Evolutionary conservation across 2,888 invertebrate genomes (phyloP).

Genomic region (Lasius fuliginosus): DNA sequence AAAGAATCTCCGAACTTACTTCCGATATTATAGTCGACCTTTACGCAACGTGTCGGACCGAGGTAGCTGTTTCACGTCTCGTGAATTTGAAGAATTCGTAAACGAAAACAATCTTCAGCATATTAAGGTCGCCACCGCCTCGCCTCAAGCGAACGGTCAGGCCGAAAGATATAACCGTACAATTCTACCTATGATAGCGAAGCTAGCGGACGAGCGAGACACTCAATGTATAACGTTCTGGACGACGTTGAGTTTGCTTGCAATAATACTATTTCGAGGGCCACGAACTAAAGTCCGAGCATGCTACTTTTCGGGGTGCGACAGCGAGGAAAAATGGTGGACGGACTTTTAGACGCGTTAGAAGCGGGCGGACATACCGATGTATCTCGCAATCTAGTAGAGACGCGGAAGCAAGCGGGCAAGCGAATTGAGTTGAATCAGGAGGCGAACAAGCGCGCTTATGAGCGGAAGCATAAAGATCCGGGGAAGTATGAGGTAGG

Average conservation of each 20-base stretch:
- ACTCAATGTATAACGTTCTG: slow-evolving; percentile 58
- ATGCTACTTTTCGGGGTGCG: too few species aligned
- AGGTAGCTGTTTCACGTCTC: slow-evolving; percentile 77
- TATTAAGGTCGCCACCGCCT: slow-evolving; percentile 74
- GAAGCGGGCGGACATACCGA: slow-evolving; percentile 46
- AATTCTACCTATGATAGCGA: slow-evolving; percentile 47
- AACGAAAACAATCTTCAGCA: slow-evolving; percentile 65
- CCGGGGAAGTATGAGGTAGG: slow-evolving; percentile 58
- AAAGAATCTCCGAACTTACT: slow-evolving; percentile 68
- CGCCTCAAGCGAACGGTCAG: slow-evolving; percentile 79
- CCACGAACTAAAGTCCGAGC: slow-evolving; percentile 76
- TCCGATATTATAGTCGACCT: slow-evolving; percentile 61
- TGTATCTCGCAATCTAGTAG: slow-evolving; percentile 62
- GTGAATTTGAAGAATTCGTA: slow-evolving; percentile 73
- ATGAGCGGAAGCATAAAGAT: slow-evolving; percentile 73
- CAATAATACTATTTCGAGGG: slow-evolving; percentile 71
- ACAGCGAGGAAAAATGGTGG: slow-evolving; percentile 70
- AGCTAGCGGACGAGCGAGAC: slow-evolving; percentile 25
- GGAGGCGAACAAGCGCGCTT: slow-evolving; percentile 67
- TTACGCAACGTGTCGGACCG: not conserved
- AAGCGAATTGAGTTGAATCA: slow-evolving; percentile 70
- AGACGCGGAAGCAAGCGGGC: slow-evolving; percentile 47
- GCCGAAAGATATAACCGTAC: slow-evolving; percentile 66
- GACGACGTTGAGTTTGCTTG: slow-evolving; percentile 65
- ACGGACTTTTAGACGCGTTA: slow-evolving; percentile 53